These are phyloP conservation scores for Scytalopus superciliaris DNA, from an alignment of 2,113 vertebrate genomes.

Conservation along the genomic window DNA sequence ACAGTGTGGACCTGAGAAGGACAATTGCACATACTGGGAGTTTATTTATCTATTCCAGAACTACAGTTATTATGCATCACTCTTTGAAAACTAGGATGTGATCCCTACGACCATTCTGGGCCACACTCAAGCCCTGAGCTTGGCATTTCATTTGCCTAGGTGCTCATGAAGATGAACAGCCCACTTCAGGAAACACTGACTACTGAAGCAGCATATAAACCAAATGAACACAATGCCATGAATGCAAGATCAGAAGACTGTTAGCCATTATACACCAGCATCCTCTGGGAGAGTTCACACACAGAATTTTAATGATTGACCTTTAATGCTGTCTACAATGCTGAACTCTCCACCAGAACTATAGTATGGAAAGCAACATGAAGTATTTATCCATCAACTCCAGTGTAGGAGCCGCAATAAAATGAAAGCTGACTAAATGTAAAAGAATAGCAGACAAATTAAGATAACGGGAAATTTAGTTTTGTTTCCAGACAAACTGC, in stretches of 20 bases:
- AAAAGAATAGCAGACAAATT: background rate
- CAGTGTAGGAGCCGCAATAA: background rate
- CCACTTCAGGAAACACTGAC: background rate
- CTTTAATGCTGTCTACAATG: background rate
- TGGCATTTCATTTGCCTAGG: background rate
- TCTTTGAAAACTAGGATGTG: background rate
- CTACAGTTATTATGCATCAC: background rate
- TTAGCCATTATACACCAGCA: background rate
- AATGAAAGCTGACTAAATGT: background rate
- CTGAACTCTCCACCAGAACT: background rate
- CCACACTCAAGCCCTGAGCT: background rate
- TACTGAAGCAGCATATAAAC: background rate
- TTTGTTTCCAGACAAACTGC: background rate
- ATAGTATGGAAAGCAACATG: background rate
- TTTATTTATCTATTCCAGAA: background rate
- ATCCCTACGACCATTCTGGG: background rate
- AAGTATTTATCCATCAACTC: background rate
- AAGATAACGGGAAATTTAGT: background rate
- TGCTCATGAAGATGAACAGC: background rate
- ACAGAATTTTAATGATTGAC: background rate
- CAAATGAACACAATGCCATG: background rate
- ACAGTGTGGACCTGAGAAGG: background rate
- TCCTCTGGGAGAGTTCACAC: background rate
- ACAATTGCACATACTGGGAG: background rate
- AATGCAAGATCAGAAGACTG: background rate